Percentiles rank a stretch among this genome's conserved stretches.
Evolutionary conservation across 2,113 vertebrate species (phyloP).

Genomic region (Cottus gobio): DNA sequence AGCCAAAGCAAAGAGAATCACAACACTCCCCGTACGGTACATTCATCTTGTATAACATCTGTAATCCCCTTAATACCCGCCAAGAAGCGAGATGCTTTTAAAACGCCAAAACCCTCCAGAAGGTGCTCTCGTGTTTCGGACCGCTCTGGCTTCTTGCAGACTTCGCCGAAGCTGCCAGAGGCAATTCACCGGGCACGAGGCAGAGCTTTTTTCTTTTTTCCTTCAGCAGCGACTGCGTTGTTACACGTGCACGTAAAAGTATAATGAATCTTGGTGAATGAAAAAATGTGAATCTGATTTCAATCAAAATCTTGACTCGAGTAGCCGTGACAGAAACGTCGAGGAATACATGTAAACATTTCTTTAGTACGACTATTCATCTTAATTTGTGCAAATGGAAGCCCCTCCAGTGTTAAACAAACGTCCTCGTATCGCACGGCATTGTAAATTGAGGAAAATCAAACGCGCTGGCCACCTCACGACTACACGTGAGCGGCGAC

Average conservation of each 20-base stretch:
- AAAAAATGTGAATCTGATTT: conserved; percentile 28
- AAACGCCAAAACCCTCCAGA: conserved; percentile 43
- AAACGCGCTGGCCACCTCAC: conserved; percentile 22
- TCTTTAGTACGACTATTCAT: conserved; percentile 41
- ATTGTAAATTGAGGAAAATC: conserved; percentile 42
- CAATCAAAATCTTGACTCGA: conserved; percentile 15
- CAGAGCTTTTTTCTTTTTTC: conserved; percentile 21
- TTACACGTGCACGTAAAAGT: conserved; percentile 7
- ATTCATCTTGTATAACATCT: conserved; percentile 41
- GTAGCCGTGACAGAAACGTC: conserved; percentile 20
- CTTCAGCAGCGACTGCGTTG: conserved; percentile 4
- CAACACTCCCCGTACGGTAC: conserved; percentile 6
- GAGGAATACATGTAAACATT: conserved; percentile 20
- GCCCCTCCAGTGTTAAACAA: conserved; percentile 10
- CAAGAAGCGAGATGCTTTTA: conserved; percentile 50
- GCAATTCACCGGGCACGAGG: conserved; percentile 36
- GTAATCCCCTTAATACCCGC: conserved; percentile 35
- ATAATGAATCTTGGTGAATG: background rate
- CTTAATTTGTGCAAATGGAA: conserved; percentile 21
- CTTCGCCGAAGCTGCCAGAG: conserved; percentile 40
- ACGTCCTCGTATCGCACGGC: conserved; percentile 17
- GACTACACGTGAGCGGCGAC: conserved; percentile 36
- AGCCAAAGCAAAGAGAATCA: conserved; percentile 29
- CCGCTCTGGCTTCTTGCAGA: conserved; percentile 7
- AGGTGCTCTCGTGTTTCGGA: conserved; percentile 44